These are phyloP conservation scores for Nibea albiflora DNA, from an alignment of 2,113 vertebrate species.

Conservation along the genomic window DNA sequence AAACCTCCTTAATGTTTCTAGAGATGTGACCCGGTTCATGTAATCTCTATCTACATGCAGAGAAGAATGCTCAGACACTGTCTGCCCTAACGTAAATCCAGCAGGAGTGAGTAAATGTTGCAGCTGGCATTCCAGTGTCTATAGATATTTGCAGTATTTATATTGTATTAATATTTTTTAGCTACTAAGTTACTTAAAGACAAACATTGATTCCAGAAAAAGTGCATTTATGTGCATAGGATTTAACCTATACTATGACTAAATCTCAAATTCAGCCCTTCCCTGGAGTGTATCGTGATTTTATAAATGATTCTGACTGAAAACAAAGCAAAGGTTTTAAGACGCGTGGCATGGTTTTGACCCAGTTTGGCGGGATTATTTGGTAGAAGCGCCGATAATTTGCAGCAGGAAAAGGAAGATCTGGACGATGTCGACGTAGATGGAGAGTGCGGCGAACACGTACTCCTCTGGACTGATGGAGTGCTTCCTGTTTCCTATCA, in stretches of 20 bases:
- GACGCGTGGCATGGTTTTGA: conserved; percentile 8
- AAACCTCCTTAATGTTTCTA: not conserved
- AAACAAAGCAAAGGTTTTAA: conserved; percentile 12
- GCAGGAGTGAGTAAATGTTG: conserved; percentile 15
- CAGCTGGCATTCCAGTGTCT: conserved; percentile 12
- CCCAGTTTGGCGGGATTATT: conserved; percentile 47
- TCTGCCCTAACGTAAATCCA: conserved; percentile 12
- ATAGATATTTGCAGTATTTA: conserved; percentile 11
- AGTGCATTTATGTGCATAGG: conserved; percentile 40
- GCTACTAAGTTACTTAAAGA: conserved; percentile 16
- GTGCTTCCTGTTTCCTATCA: conserved; percentile 95
- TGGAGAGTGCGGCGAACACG: conserved; percentile 90
- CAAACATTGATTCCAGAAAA: conserved; percentile 42
- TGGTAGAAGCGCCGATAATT: conserved; percentile 84
- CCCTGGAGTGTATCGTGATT: conserved; percentile 17
- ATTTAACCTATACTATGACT: conserved; percentile 18
- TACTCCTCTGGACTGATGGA: conserved; percentile 94
- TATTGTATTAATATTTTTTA: not conserved
- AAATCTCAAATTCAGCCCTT: conserved; percentile 49
- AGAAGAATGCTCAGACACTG: conserved; percentile 11
- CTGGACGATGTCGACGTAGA: conserved; percentile 95
- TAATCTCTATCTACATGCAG: conserved; percentile 24
- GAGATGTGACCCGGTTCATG: not conserved
- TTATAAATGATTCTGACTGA: conserved; percentile 16
- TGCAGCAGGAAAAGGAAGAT: conserved; percentile 96